A percentile compares a stretch with the other conserved stretches of the same genome.
Conservation (phyloP, 2,113 vertebrate genomes). For the Poicephalus meyeri region DNA sequence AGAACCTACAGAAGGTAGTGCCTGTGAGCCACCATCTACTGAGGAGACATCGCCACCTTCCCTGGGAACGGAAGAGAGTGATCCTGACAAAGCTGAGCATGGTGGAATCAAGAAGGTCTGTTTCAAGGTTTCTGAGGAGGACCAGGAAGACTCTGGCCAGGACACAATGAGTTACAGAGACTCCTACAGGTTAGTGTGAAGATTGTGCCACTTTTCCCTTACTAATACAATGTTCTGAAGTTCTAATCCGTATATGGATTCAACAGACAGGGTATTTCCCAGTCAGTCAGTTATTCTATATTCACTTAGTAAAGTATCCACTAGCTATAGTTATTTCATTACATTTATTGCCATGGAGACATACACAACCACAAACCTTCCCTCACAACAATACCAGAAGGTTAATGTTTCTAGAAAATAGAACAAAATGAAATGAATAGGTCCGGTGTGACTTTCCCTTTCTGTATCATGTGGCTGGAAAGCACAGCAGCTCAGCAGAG, state of each 20-base stretch:
- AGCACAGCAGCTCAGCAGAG: neutral
- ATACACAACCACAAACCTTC: neutral
- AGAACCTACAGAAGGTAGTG: conserved; percentile 83
- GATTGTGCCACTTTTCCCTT: neutral
- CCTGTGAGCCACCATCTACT: conserved; percentile 77
- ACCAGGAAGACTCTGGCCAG: conserved; percentile 98
- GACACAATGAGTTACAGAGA: conserved; percentile 99
- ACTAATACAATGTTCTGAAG: neutral
- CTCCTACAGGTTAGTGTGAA: conserved; percentile 89
- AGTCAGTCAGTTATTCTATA: neutral
- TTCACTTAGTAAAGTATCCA: neutral
- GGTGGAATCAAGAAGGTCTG: conserved; percentile 93
- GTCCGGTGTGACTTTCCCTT: neutral
- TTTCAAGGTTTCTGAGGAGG: conserved; percentile 96
- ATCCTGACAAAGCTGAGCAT: conserved; percentile 87
- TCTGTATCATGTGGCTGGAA: neutral
- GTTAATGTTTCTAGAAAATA: neutral
- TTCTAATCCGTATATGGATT: neutral
- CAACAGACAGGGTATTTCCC: neutral
- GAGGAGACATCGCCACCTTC: conserved; percentile 81
- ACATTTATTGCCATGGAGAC: neutral
- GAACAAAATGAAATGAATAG: neutral
- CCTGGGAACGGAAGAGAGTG: conserved; percentile 81
- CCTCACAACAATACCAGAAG: neutral
- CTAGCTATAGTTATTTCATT: neutral